These are phyloP conservation scores for Vulpes ferrilata DNA, from an alignment of 2,113 vertebrate species.

Conservation along the genomic window DNA sequence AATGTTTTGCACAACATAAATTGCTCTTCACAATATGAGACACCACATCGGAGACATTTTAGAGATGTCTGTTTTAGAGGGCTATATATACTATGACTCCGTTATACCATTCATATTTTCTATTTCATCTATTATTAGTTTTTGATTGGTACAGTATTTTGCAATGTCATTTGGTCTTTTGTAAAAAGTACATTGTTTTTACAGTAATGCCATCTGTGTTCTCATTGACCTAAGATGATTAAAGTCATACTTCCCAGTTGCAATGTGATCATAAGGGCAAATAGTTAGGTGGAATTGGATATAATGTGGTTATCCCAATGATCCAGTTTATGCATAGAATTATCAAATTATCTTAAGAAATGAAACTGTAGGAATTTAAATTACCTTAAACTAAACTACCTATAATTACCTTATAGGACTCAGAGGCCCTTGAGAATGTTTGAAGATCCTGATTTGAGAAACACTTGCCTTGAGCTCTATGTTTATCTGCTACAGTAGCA, in stretches of 20 bases:
- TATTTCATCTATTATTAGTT: background rate
- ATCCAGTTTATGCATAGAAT: background rate
- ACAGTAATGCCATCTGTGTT: background rate
- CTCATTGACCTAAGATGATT: background rate
- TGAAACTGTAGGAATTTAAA: conserved; percentile 32
- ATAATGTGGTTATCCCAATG: background rate
- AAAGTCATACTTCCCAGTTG: conserved; percentile 11
- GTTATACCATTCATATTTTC: background rate
- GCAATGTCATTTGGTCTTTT: conserved; percentile 17
- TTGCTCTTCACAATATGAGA: background rate
- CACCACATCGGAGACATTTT: background rate
- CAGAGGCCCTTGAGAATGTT: background rate
- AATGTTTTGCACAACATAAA: background rate
- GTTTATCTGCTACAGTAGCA: background rate
- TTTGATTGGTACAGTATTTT: background rate
- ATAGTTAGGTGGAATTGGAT: background rate
- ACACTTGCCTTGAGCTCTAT: background rate
- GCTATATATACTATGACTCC: background rate
- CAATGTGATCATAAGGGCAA: background rate
- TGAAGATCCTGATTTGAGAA: background rate
- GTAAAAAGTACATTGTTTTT: conserved; percentile 29
- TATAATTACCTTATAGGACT: background rate
- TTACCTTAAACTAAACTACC: no score
- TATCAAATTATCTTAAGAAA: background rate
- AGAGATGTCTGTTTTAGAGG: background rate